Conservation (phyloP, 2,888 invertebrate species). For the Leucophora obtusa region DNA sequence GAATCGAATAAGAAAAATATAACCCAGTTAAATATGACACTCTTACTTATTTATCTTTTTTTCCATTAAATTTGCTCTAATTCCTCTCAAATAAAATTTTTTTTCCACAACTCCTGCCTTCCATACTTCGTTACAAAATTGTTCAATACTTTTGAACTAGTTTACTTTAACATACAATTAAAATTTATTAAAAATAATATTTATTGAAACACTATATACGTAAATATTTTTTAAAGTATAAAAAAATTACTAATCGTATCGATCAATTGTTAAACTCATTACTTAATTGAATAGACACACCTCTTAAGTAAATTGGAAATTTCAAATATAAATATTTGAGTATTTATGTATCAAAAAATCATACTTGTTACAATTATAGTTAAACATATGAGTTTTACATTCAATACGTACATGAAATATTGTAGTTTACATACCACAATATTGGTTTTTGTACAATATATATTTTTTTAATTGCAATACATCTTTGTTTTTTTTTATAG, state of each 20-base stretch:
- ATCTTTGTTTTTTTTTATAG: slow-evolving; percentile 41
- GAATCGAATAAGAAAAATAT: no score
- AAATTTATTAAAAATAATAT: slow-evolving; percentile 17
- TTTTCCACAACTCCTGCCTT: neutral
- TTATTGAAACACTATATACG: slow-evolving; percentile 49
- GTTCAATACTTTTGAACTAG: neutral
- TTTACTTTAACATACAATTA: neutral
- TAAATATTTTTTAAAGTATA: slow-evolving; percentile 3
- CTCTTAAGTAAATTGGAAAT: slow-evolving; percentile 28
- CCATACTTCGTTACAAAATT: no score
- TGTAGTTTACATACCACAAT: slow-evolving; percentile 10
- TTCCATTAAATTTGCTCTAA: no score
- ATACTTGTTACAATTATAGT: slow-evolving; percentile 31
- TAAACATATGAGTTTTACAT: neutral
- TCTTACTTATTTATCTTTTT: no score
- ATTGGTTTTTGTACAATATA: slow-evolving; percentile 37
- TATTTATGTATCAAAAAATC: neutral
- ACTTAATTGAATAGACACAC: slow-evolving; percentile 63
- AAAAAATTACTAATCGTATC: slow-evolving; percentile 52
- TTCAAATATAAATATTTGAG: slow-evolving; percentile 34
- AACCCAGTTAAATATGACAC: no score
- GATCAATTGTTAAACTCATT: slow-evolving; percentile 63
- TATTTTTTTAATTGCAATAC: slow-evolving; percentile 44
- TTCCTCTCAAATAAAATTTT: no score
- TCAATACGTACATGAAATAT: slow-evolving; percentile 15